phyloP scores from a whole-genome alignment of 1,140 invertebrate genomes.

The Muscidifurax raptorellus region DNA sequence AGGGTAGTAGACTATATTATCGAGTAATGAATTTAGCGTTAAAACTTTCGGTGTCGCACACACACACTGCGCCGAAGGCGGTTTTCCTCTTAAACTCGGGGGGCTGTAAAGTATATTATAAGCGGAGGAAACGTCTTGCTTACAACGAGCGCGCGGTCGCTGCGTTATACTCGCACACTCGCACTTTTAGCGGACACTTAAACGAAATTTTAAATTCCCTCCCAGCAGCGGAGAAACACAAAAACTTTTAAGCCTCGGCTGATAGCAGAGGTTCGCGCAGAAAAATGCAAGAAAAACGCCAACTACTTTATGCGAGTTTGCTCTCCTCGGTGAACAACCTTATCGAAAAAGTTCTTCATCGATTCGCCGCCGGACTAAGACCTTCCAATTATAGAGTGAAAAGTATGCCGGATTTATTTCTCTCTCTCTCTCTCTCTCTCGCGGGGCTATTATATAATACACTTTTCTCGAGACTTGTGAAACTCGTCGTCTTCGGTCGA shows the following conservation, averaged over 20 bases:
- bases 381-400: conserved; percentile 34
- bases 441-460: too few species aligned
- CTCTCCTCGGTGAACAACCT: conserved; percentile 25
- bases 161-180: too few species aligned
- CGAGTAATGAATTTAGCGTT: neutral
- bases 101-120: neutral
- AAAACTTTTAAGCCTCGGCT: neutral
- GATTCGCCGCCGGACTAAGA: neutral
- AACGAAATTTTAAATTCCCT: too few species aligned
- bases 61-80: neutral
- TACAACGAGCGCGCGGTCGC: too few species aligned
- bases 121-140: neutral
- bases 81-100: neutral
- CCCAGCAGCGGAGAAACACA: neutral
- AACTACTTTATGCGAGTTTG: conserved; percentile 7
- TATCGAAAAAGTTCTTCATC: conserved; percentile 39
- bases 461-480: too few species aligned
- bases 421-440: neutral
- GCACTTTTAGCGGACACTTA: too few species aligned
- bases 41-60: neutral
- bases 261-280: neutral
- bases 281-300: conserved; percentile 11
- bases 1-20: neutral
- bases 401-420: neutral
- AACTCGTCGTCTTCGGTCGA: too few species aligned